Evolutionary conservation across 2,888 invertebrate genomes (phyloP), one percentile per base, ranked within the genome.

Genomic region (Megamerina dolium): DNA sequence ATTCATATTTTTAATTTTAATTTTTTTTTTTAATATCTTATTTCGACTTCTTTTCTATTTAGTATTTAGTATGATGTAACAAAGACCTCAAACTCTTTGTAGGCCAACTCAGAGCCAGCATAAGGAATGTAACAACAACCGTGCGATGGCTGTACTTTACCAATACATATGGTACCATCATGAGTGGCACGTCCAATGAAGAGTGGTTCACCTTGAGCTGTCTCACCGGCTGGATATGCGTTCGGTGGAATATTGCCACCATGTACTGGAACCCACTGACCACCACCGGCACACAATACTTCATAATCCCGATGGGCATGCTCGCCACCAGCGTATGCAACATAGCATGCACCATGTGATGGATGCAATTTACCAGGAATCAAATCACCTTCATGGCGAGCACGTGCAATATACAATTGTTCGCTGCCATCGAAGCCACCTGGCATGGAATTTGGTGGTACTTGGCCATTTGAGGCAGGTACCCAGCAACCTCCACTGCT

Each of bases 111-210:
- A 58, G 82, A 77, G 32, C 90, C 89, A 1, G 74, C 87, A 63
- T 81, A 91, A 12, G 90, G 80, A 70, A 91, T 87, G 77, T 91
- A 91, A 66, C 85, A 82, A 41, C 82, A 82, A 19, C 79, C 83
- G 61, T 89, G 89, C 8, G 86, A 86, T 27, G 83, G 82, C 58
- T 91, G 90, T 2, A 91, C 83, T 73, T 91, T 90, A 60, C 90
- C 89, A 19, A 83, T 77, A 18, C 87, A 87, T 35, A 86, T 52
- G 46, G 83, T 79, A 45, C 83, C 87, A 55, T 88, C 86, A 60
- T 89, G 87, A 29, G 76, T 74, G 1, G 82, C 85, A 51, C 89
- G 80, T 13, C 89, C 90, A 27, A 88, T 73, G 69, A 77, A 89
- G 2, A 90, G 75, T 1, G 86, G 79, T 61, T 90, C 90, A 0